phyloP scores from a whole-genome alignment of 2,797 vertebrate genomes.

The Melanotaenia maccullochi region DNA sequence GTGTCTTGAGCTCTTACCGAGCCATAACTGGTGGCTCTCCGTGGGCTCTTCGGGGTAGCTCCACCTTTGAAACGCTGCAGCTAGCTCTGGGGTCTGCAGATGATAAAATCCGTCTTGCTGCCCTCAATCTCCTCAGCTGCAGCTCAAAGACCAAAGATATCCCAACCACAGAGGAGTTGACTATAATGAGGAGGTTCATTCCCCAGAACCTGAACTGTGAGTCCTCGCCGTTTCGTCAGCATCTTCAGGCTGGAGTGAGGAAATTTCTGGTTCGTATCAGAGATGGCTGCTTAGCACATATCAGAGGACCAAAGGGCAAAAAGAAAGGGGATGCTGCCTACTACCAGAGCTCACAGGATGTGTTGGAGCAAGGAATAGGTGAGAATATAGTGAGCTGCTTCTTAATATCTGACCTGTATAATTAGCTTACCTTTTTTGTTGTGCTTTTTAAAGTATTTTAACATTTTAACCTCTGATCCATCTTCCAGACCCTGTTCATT shows the following conservation, averaged over 20 bases:
- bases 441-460: neutral
- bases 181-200: conserved; percentile 82
- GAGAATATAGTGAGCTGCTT: conserved; percentile 44
- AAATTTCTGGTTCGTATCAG: conserved; percentile 87
- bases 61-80: conserved; percentile 72
- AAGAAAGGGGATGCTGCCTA: neutral
- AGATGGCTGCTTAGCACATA: conserved; percentile 84
- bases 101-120: conserved; percentile 86
- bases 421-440: neutral
- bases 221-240: conserved; percentile 90
- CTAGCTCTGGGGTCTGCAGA: conserved; percentile 82
- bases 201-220: conserved; percentile 89
- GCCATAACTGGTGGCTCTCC: conserved; percentile 61
- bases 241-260: conserved; percentile 84
- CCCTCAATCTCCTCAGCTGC: conserved; percentile 85
- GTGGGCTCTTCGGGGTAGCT: conserved; percentile 64
- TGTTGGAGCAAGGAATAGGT: conserved; percentile 84
- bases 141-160: conserved; percentile 85
- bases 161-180: conserved; percentile 76
- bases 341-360: conserved; percentile 12
- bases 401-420: neutral
- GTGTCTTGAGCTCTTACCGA: conserved; percentile 82
- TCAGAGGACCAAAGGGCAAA: conserved; percentile 75
- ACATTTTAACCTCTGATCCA: neutral
- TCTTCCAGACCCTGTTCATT: neutral